Percentiles rank a stretch among this genome's conserved stretches.
Conservation (phyloP, 1,140 invertebrate genomes). For the Trichonephila inaurata region DNA sequence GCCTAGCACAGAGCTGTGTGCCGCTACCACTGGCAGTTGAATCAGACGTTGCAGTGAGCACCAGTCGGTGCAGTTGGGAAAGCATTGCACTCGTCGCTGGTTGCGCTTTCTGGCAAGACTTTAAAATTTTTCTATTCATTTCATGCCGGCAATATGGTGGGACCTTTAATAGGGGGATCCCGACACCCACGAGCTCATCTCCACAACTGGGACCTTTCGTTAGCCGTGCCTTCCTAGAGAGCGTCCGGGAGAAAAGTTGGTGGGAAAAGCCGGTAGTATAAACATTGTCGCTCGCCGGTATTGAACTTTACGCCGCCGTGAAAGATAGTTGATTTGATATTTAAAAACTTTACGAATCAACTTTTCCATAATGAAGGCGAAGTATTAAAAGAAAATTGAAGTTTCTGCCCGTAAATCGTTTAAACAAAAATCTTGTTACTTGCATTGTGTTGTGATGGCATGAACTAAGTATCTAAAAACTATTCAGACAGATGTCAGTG, state of each 20-base stretch:
- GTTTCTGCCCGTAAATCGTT: too few relatives aligned
- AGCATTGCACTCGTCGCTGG: neutral
- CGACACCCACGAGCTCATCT: neutral
- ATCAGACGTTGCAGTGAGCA: slow-evolving; percentile 40
- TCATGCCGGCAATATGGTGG: slow-evolving; percentile 63
- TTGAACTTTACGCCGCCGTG: too few relatives aligned
- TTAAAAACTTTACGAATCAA: too few relatives aligned
- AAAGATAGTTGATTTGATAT: too few relatives aligned
- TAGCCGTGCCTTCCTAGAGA: slow-evolving; percentile 21
- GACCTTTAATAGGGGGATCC: slow-evolving; percentile 19
- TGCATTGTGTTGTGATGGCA: too few relatives aligned
- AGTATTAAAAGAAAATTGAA: too few relatives aligned
- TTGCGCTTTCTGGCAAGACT: neutral
- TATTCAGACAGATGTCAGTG: too few relatives aligned
- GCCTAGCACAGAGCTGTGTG: neutral
- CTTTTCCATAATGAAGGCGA: too few relatives aligned
- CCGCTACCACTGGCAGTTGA: neutral
- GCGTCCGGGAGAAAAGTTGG: neutral
- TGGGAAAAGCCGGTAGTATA: neutral
- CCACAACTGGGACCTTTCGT: slow-evolving; percentile 25
- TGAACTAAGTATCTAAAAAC: too few relatives aligned
- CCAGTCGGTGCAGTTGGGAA: neutral
- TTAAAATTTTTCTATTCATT: neutral
- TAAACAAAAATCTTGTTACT: too few relatives aligned
- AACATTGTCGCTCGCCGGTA: neutral